A percentile compares a stretch with the other conserved stretches of the same genome.
phyloP scores from a whole-genome alignment of 1,140 invertebrate species.

The Polypedilum vanderplanki region DNA sequence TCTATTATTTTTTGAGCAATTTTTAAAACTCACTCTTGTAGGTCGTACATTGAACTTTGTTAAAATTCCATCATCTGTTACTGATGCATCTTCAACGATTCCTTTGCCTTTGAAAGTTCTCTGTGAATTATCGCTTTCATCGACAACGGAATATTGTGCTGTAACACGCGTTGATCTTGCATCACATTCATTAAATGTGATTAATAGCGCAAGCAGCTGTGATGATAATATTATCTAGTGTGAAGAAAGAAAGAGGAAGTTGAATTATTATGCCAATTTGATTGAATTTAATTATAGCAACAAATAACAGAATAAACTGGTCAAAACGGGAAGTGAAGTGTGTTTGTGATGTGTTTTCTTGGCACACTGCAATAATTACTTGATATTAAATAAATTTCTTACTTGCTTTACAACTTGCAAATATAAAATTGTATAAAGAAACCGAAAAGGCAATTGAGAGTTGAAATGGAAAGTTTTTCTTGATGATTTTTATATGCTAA shows the following conservation, averaged over 20 bases:
- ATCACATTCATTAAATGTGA: not conserved
- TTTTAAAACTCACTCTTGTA: not conserved
- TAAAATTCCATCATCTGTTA: not conserved
- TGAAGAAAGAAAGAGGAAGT: not conserved
- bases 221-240: not conserved
- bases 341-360: not conserved
- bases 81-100: not conserved
- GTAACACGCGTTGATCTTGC: constrained; percentile 14
- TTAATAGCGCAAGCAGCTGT: not conserved
- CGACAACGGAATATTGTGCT: constrained; percentile 1
- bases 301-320: not conserved
- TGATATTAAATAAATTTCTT: no score
- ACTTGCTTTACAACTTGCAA: no score
- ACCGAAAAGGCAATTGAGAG: no score
- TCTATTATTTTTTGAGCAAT: no score
- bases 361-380: no score
- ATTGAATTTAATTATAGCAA: not conserved
- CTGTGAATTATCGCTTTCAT: not conserved
- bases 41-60: not conserved
- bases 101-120: not conserved
- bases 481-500: no score
- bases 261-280: not conserved
- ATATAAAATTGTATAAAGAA: no score
- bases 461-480: no score
- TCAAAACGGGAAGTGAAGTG: not conserved